phyloP scores from a whole-genome alignment of 1,140 invertebrate genomes.

The Diabrotica virgifera region DNA sequence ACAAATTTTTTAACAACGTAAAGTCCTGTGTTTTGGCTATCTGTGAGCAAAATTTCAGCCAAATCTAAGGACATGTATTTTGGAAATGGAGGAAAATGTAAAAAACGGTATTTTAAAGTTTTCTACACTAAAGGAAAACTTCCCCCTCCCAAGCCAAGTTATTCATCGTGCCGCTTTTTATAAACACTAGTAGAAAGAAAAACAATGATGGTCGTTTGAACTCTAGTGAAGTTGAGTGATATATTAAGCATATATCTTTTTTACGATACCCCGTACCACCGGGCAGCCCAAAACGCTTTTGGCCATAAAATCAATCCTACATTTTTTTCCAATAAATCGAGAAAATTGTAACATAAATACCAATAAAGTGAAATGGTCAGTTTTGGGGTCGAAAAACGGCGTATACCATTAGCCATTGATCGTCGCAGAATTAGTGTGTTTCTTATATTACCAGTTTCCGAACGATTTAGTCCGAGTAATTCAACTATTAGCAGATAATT shows the following conservation, averaged over 20 bases:
- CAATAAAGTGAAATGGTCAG: slow-evolving; percentile 30
- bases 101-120: too few species aligned
- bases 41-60: too few species aligned
- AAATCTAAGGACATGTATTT: too few species aligned
- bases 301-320: slow-evolving; percentile 15
- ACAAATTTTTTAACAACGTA: too few species aligned
- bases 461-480: slow-evolving; percentile 41
- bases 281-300: not conserved
- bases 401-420: slow-evolving; percentile 29
- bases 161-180: too few species aligned
- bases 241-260: not conserved
- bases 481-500: slow-evolving; percentile 46
- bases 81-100: too few species aligned
- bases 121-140: too few species aligned
- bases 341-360: slow-evolving; percentile 28
- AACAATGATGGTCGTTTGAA: not conserved
- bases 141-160: too few species aligned
- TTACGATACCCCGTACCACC: too few species aligned
- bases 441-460: slow-evolving; percentile 38
- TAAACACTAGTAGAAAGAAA: too few species aligned
- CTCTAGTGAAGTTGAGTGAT: not conserved
- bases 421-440: slow-evolving; percentile 30
- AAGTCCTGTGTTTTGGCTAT: too few species aligned
- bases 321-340: slow-evolving; percentile 21
- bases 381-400: slow-evolving; percentile 18